Conservation (phyloP, 2,797 vertebrate species). For the Spheniscus humboldti region DNA sequence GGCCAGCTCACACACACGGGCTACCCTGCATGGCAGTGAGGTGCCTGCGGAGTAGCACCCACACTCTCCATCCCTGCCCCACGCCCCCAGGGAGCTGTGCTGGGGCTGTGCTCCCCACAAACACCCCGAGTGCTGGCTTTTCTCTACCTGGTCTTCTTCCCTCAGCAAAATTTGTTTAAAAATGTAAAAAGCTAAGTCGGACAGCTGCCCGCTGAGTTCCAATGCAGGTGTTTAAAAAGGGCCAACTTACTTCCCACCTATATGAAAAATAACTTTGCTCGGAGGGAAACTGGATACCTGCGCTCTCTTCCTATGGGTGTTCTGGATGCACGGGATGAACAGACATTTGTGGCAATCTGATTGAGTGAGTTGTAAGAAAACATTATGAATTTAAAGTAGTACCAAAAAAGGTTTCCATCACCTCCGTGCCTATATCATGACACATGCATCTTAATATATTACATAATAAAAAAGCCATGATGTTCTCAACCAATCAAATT, state of each 20-base stretch:
- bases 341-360: slow-evolving; percentile 45
- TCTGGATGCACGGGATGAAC: slow-evolving; percentile 27
- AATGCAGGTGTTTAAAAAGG: background rate
- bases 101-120: background rate
- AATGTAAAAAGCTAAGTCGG: background rate
- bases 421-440: slow-evolving; percentile 5
- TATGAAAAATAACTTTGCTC: slow-evolving; percentile 20
- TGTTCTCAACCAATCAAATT: slow-evolving; percentile 87
- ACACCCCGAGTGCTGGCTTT: rapidly evolving
- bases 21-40: background rate
- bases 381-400: slow-evolving; percentile 16
- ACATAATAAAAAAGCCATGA: slow-evolving; percentile 79
- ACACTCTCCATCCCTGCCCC: background rate
- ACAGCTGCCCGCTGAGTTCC: background rate
- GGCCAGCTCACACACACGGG: background rate
- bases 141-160: background rate
- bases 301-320: background rate
- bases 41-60: background rate
- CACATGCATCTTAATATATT: slow-evolving; percentile 67
- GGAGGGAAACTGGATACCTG: background rate
- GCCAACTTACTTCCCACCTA: background rate
- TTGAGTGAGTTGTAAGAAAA: background rate
- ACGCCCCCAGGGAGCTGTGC: rapidly evolving
- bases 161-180: background rate
- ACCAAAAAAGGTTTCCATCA: slow-evolving; percentile 21